phyloP scores from a whole-genome alignment of 1,140 invertebrate genomes.

The Drosophila nannoptera region DNA sequence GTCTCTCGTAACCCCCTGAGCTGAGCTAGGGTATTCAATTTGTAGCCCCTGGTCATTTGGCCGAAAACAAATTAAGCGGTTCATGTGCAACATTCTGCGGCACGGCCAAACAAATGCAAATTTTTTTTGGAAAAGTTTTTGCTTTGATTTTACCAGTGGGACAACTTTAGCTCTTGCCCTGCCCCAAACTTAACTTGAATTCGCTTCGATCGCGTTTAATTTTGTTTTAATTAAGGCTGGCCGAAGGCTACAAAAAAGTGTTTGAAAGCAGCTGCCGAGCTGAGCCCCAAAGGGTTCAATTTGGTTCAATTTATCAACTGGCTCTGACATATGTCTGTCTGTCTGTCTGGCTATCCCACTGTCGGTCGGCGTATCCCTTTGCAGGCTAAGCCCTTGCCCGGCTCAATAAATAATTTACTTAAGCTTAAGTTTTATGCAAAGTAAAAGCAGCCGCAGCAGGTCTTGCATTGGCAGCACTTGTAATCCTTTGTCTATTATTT shows the following conservation, averaged over 20 bases:
- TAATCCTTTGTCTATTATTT: slow-evolving; percentile 77
- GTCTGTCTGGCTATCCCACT: slow-evolving; percentile 6
- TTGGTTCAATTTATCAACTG: slow-evolving; percentile 53
- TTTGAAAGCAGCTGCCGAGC: slow-evolving; percentile 22
- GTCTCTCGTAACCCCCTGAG: neutral
- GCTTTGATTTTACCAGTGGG: slow-evolving; percentile 10
- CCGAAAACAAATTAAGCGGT: slow-evolving; percentile 40
- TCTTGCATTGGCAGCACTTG: slow-evolving; percentile 39
- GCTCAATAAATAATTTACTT: slow-evolving; percentile 75
- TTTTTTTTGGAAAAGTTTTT: slow-evolving; percentile 7
- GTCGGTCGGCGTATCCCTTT: slow-evolving; percentile 4
- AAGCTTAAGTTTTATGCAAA: slow-evolving; percentile 73
- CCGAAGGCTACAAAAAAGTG: slow-evolving; percentile 25
- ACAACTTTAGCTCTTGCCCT: slow-evolving; percentile 3
- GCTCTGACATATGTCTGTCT: slow-evolving; percentile 19
- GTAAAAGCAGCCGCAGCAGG: slow-evolving; percentile 39
- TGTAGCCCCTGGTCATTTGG: slow-evolving; percentile 4
- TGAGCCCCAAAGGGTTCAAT: slow-evolving; percentile 16
- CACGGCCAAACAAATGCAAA: slow-evolving; percentile 7
- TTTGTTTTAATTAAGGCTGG: slow-evolving; percentile 58
- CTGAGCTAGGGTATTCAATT: neutral
- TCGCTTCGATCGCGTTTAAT: slow-evolving; percentile 48
- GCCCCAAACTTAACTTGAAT: neutral
- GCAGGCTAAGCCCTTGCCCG: slow-evolving; percentile 18
- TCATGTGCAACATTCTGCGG: slow-evolving; percentile 35